Conservation (phyloP, 2,797 vertebrate species). For the Danio kyathit region DNA sequence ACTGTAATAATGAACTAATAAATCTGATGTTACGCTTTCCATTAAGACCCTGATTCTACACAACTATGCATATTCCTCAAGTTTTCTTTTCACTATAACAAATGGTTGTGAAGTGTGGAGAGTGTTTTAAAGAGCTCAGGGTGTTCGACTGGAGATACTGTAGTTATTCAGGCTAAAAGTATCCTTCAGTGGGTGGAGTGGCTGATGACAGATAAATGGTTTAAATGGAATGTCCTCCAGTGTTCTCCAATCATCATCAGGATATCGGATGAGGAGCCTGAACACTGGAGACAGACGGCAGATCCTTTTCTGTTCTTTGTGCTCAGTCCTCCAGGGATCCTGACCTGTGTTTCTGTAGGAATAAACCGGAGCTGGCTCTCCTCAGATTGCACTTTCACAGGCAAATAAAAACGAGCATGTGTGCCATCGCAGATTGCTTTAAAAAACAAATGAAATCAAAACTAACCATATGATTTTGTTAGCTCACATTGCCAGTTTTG, state of each 20-base stretch:
- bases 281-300: background rate
- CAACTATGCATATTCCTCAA: background rate
- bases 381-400: background rate
- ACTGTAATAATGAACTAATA: background rate
- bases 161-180: conserved; percentile 30
- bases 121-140: background rate
- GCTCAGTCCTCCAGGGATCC: background rate
- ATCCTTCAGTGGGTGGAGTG: conserved; percentile 21
- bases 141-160: conserved; percentile 7
- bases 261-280: conserved; percentile 28
- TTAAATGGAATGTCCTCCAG: conserved; percentile 39
- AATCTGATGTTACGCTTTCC: conserved; percentile 9
- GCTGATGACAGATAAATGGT: conserved; percentile 25
- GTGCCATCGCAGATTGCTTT: conserved; percentile 10
- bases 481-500: no score
- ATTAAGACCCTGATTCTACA: background rate
- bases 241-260: conserved; percentile 25
- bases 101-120: conserved; percentile 1
- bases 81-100: conserved; percentile 14
- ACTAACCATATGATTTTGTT: no score
- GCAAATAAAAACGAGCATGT: background rate
- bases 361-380: conserved; percentile 14
- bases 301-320: conserved; percentile 33
- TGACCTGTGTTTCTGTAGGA: conserved; percentile 12
- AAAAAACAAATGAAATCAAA: no score